Percentiles rank a stretch among this genome's conserved stretches.
These are phyloP conservation scores for Siniperca undulata DNA, from an alignment of 2,797 vertebrate species.

Conservation along the genomic window DNA sequence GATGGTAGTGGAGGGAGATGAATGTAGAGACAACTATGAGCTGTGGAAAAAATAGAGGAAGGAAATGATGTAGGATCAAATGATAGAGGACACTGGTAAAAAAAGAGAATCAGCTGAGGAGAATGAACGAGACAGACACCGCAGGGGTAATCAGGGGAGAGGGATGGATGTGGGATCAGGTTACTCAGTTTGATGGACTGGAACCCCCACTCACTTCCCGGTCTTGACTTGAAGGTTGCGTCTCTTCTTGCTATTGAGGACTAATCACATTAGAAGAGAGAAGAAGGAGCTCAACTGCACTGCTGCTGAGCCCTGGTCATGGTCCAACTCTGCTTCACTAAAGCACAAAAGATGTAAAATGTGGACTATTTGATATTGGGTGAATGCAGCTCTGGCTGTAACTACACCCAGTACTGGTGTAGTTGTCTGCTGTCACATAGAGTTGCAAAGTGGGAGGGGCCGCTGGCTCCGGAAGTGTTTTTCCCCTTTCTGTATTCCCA, in stretches of 20 bases:
- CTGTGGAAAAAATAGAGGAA: conserved; percentile 8
- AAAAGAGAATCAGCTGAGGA: conserved; percentile 34
- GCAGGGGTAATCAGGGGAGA: conserved; percentile 19
- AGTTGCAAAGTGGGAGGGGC: conserved; percentile 4
- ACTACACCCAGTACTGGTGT: conserved; percentile 6
- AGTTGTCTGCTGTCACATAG: conserved; percentile 16
- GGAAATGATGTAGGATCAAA: not conserved
- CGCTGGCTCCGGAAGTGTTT: not conserved
- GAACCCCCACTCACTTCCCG: conserved; percentile 21
- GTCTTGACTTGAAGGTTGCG: conserved; percentile 49
- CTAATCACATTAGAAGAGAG: conserved; percentile 66
- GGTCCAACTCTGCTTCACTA: conserved; percentile 53
- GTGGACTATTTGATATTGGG: conserved; percentile 38
- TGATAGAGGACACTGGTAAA: conserved; percentile 18
- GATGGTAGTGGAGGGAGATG: conserved; percentile 6
- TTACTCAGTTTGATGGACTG: conserved; percentile 59
- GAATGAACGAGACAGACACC: conserved; percentile 43
- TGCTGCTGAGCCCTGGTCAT: conserved; percentile 55
- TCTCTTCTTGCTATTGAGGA: conserved; percentile 56
- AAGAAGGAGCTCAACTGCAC: conserved; percentile 42
- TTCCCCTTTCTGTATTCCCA: not conserved
- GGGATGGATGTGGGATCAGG: conserved; percentile 38
- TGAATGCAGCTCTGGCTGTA: conserved; percentile 30
- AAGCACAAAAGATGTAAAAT: conserved; percentile 57
- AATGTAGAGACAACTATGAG: conserved; percentile 6